These are phyloP conservation scores for Alaudala cheleensis DNA, from an alignment of 2,113 vertebrate species.

Conservation along the genomic window DNA sequence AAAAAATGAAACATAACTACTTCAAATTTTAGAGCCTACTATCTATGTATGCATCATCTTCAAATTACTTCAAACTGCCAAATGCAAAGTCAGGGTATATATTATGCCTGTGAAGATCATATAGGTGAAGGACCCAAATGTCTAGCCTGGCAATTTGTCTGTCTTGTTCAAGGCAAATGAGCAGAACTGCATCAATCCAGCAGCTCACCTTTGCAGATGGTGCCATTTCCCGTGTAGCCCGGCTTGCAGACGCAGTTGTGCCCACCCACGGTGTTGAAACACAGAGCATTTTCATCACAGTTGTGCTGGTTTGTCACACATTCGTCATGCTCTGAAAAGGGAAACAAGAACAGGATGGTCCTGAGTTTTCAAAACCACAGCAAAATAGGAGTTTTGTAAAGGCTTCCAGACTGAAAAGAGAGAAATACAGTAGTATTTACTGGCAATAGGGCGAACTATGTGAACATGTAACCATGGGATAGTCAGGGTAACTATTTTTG, in stretches of 20 bases:
- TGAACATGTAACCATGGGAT: neutral
- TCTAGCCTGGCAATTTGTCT: neutral
- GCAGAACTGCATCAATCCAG: neutral
- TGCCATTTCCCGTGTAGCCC: conserved; percentile 92
- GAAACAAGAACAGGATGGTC: neutral
- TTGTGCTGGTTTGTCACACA: conserved; percentile 91
- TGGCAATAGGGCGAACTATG: neutral
- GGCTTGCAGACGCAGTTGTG: conserved; percentile 97
- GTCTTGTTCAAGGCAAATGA: neutral
- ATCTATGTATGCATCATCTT: neutral
- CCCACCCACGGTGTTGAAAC: conserved; percentile 96
- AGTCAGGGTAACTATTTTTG: neutral
- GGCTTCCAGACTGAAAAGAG: neutral
- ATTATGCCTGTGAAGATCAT: neutral
- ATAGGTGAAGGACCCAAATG: neutral
- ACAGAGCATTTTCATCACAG: conserved; percentile 94
- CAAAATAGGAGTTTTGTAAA: neutral
- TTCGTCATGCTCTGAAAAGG: conserved; percentile 90
- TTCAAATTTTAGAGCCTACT: neutral
- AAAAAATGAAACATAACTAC: neutral
- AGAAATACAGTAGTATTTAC: neutral
- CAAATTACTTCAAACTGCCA: neutral
- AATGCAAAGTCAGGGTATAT: neutral
- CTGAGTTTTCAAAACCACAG: neutral
- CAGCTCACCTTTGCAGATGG: conserved; percentile 89